These are phyloP conservation scores for Musca vetustissima DNA, from an alignment of 1,140 invertebrate genomes.

Conservation along the genomic window DNA sequence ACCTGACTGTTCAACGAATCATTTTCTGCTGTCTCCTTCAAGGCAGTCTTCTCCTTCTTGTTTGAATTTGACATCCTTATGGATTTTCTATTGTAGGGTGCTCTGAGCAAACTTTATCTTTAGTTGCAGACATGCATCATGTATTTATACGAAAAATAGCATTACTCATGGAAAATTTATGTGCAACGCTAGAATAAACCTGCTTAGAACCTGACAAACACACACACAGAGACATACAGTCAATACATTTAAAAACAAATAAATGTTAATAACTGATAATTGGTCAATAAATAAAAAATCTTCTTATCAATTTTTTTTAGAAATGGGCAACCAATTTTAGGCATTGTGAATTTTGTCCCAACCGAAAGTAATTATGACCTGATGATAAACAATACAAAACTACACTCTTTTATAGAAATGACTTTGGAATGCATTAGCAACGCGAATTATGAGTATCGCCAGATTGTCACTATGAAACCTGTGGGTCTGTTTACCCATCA, in stretches of 20 bases:
- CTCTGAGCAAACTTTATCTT: conserved; percentile 7
- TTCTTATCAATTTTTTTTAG: conserved; percentile 11
- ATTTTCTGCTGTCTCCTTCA: no score
- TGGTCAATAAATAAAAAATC: no score
- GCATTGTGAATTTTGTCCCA: conserved; percentile 43
- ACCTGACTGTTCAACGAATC: no score
- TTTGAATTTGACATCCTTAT: no score
- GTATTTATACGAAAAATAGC: conserved; percentile 20
- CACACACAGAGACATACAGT: no score
- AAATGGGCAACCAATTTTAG: conserved; percentile 33
- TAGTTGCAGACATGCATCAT: conserved; percentile 27
- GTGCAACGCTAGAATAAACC: not conserved
- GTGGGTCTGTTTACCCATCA: conserved; percentile 44
- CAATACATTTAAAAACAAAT: no score
- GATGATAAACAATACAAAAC: conserved; percentile 42
- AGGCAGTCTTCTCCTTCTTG: no score
- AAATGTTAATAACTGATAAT: no score
- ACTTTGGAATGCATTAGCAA: conserved; percentile 36
- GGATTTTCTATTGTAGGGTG: not conserved
- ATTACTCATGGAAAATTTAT: conserved; percentile 24
- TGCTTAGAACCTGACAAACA: not conserved
- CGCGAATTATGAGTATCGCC: conserved; percentile 34
- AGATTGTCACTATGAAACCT: conserved; percentile 31
- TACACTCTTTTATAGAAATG: conserved; percentile 29
- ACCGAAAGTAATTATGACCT: conserved; percentile 40